Percentiles rank a stretch among this genome's conserved stretches.
phyloP scores from a whole-genome alignment of 2,797 vertebrate genomes.

The Ficedula albicollis region DNA sequence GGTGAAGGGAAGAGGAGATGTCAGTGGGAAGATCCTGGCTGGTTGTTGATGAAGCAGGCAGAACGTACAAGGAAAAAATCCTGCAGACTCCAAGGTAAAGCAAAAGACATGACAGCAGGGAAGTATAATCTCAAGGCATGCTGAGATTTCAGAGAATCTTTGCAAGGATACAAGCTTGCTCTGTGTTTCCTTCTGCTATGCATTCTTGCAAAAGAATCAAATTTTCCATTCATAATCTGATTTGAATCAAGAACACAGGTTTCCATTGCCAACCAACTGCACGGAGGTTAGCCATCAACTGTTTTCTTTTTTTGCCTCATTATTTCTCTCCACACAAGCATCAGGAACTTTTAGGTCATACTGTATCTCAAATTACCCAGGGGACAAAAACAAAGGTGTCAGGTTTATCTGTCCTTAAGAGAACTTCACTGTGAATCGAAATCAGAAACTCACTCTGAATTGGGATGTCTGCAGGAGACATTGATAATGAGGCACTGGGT shows the following conservation, averaged over 20 bases:
- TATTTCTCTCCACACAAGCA: background rate
- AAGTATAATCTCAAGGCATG: background rate
- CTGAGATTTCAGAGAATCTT: background rate
- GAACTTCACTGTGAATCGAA: background rate
- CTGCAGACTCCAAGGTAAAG: background rate
- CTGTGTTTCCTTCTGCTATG: background rate
- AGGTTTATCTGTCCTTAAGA: background rate
- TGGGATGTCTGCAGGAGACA: background rate
- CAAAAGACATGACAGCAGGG: background rate
- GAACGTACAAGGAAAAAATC: background rate
- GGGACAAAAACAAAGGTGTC: background rate
- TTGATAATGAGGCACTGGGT: background rate
- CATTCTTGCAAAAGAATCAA: background rate
- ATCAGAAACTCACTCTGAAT: background rate
- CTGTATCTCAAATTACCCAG: background rate
- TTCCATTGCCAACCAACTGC: background rate
- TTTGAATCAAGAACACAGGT: background rate
- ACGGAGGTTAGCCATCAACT: background rate
- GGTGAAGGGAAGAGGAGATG: background rate
- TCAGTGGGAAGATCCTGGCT: background rate
- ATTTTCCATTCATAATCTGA: background rate
- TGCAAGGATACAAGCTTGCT: background rate
- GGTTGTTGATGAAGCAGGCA: background rate
- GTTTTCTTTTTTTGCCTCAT: background rate
- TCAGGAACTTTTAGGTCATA: background rate